Conservation (phyloP, 2,888 invertebrate species). For the Stictocephala bisonia region DNA sequence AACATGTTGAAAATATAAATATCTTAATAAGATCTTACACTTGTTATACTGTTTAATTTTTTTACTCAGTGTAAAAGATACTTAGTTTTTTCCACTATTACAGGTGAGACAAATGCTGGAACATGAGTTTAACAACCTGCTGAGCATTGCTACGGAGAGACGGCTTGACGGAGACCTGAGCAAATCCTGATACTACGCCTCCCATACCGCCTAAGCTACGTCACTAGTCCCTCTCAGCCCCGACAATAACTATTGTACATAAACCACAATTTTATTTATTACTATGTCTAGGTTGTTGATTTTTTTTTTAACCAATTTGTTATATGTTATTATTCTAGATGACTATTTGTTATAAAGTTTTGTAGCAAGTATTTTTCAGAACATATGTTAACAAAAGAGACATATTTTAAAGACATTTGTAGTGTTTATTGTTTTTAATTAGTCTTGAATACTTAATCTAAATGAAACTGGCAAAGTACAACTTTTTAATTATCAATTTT, state of each 20-base stretch:
- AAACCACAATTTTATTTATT: neutral
- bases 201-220: slow-evolving; percentile 15
- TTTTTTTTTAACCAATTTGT: neutral
- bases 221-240: slow-evolving; percentile 45
- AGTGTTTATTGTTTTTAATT: slow-evolving; percentile 31
- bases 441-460: neutral
- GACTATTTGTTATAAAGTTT: slow-evolving; percentile 10
- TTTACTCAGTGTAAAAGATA: no score
- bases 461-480: slow-evolving; percentile 42
- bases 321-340: slow-evolving; percentile 3
- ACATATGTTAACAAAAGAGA: slow-evolving; percentile 6
- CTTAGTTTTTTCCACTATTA: no score
- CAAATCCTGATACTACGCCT: slow-evolving; percentile 66
- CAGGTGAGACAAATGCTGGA: slow-evolving; percentile 93
- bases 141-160: slow-evolving; percentile 87
- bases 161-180: slow-evolving; percentile 68
- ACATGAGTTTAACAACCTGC: slow-evolving; percentile 88
- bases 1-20: no score
- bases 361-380: slow-evolving; percentile 16
- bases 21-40: no score
- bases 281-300: neutral
- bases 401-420: slow-evolving; percentile 32
- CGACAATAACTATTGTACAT: slow-evolving; percentile 21
- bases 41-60: no score
- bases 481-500: slow-evolving; percentile 34